A percentile compares a stretch with the other conserved stretches of the same genome.
phyloP scores from a whole-genome alignment of 2,113 vertebrate species.

The Tricholaema leucomelas region DNA sequence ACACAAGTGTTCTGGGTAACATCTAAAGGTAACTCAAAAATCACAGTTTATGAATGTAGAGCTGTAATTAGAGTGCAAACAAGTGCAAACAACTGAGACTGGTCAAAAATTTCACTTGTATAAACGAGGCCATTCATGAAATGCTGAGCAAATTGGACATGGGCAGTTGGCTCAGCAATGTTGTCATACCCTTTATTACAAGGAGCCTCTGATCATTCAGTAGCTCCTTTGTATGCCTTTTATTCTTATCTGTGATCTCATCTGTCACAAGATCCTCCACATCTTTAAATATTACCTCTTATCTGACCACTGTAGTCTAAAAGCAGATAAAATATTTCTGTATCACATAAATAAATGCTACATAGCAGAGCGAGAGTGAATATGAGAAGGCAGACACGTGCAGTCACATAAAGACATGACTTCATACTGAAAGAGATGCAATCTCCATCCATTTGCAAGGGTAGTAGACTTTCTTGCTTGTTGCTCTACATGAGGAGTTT shows the following conservation, averaged over 20 bases:
- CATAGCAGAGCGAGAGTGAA: neutral
- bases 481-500: neutral
- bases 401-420: neutral
- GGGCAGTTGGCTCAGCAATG: neutral
- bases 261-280: neutral
- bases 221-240: conserved; percentile 4
- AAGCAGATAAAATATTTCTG: conserved; percentile 1
- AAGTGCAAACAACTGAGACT: neutral
- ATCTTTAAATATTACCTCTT: neutral
- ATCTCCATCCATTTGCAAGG: neutral
- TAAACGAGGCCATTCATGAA: neutral
- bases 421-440: neutral
- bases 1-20: neutral
- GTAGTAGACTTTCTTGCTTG: neutral
- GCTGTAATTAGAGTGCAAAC: neutral
- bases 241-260: conserved; percentile 8
- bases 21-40: neutral
- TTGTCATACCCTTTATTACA: neutral
- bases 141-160: neutral
- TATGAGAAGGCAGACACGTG: neutral
- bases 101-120: neutral
- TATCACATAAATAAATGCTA: neutral
- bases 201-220: neutral
- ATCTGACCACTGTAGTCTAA: neutral
- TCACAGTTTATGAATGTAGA: neutral